Base-by-base conservation (phyloP, 1,140 invertebrate species). In the Zaprionus capensis region DNA sequence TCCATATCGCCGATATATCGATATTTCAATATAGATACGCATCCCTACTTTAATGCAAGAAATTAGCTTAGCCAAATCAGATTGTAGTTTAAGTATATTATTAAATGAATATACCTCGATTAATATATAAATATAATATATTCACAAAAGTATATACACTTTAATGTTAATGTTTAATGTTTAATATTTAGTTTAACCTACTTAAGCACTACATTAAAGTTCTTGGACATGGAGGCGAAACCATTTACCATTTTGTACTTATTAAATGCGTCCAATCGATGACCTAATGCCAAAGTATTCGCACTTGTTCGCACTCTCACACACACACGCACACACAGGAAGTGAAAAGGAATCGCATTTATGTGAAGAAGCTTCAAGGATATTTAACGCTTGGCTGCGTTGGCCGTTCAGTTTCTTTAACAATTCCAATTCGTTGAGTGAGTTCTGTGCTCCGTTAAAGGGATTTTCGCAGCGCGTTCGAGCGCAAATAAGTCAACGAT, bases 401-500 rank as follows among this genome's bases (percentile, higher is more conserved):
- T 53, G 68, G 58, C 63, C 63, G 46, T 75, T 56, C 70, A 66
- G 61, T 57, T 78, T 70, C 67, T 79, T 46, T 70, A 17, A 36
- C 34, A 59, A 69, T 61, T 38, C 20, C n/a, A 17, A 46, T 46
- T 46, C n/a, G n/a, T n/a, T 17, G n/a, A 46, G 41, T 14, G 36
- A 12, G 55, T 38, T 58, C 55, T 70, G 31, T 15, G 59, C 44
- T 73, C 62, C 41, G 38, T 56, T 71, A 58, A 81, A 78, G 73
- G 53, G 79, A 78, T 86, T 85, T 76, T 55, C 62, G 28, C 58
- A 63, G 17, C 51, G 75, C 64, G 70, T 68, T 69, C 51, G 44
- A 62, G 71, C 75, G 75, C 51, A 73, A 63, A 77, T 73, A 68
- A 77, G 71, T 77, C 71, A 77, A 63, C 70, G 71, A 67, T 72